A percentile compares a stretch with the other conserved stretches of the same genome.
Conservation (phyloP, 92 coral and sea anemone species). For the Parazoanthus atlanticus region DNA sequence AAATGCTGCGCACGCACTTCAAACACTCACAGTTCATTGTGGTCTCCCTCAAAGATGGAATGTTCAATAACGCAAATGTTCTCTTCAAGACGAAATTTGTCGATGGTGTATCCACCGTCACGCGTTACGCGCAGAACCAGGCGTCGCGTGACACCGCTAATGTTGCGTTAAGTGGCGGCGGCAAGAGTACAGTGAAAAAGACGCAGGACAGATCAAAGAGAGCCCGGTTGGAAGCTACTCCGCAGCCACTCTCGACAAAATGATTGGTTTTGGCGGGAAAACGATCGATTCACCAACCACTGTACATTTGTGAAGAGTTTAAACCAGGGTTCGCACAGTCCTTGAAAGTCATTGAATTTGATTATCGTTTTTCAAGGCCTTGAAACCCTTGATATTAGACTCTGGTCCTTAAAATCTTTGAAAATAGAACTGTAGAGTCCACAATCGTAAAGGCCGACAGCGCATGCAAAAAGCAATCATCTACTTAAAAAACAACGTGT, state of each 20-base stretch:
- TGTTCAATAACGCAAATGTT: constrained; percentile 98
- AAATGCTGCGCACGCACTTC: constrained; percentile 94
- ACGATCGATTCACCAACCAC: neutral
- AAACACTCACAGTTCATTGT: constrained; percentile 98
- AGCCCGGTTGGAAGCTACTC: constrained; percentile 62
- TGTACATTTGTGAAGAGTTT: constrained; percentile 1
- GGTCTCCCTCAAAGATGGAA: constrained; percentile 97
- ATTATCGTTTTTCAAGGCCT: too few relatives aligned
- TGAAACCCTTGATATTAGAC: too few relatives aligned
- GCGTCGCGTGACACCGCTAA: constrained; percentile 70
- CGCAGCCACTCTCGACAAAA: constrained; percentile 56
- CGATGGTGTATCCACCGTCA: constrained; percentile 98
- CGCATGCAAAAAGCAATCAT: too few relatives aligned
- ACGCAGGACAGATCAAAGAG: constrained; percentile 72
- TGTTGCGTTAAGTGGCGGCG: constrained; percentile 45
- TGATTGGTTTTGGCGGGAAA: neutral
- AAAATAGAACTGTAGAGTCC: too few relatives aligned
- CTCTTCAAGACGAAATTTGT: constrained; percentile 97
- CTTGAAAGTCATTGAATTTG: too few relatives aligned
- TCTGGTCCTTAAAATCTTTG: too few relatives aligned
- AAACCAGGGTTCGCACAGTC: too few relatives aligned
- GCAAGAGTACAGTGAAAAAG: constrained; percentile 65
- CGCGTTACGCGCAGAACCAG: constrained; percentile 92
- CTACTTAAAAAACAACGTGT: too few relatives aligned
- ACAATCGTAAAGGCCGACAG: too few relatives aligned